Evolutionary conservation across 2,113 vertebrate genomes (phyloP), one percentile per base, ranked within the genome.

Genomic region (Psittacus erithacus): DNA sequence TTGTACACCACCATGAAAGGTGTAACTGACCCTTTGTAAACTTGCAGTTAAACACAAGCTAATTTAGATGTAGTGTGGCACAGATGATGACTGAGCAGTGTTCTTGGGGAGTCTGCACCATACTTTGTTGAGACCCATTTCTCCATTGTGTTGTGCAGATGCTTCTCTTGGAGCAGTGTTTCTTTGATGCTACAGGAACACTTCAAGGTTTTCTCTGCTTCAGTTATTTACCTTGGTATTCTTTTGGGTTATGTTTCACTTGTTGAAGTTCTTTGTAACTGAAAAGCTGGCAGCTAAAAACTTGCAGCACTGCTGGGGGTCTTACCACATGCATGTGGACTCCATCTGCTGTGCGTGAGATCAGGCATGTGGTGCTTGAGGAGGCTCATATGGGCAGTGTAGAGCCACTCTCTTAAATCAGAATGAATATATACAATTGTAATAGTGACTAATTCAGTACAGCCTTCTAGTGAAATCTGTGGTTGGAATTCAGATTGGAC

Each of bases 281-380:
- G 57, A 29, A 76, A 84, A 82, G 28, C 65, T 79, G 57, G 52
- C 63, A 73, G 28, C 31, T 74, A 79, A 71, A 79, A 87, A 23
- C 74, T 69, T 91, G 49, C 6, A 89, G 62, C 59, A 9, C 67
- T 79, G 65, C 77, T 92, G 73, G 52, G 88, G 68, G 53, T 97
- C 11, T 7, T 86, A 73, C 43, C 17, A n/a, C 65, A 38, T 79
- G 62, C 57, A 16, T 76, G 90, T 86, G 83, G 49, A 65, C 53
- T 94, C 95, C 73, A 62, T 94, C 80, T 96, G 73, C 49, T 85
- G 44, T 82, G 57, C 52, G 7, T 79, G 80, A 83, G 39, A 86
- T 88, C 49, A 68, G 55, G 39, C 88, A 29, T 82, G 86, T 82
- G 80, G 35, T 92, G 53, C 35, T 82, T 95, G 74, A 89, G 52